Conservation (phyloP, 2,113 vertebrate species). For the Bostrychus sinensis region DNA sequence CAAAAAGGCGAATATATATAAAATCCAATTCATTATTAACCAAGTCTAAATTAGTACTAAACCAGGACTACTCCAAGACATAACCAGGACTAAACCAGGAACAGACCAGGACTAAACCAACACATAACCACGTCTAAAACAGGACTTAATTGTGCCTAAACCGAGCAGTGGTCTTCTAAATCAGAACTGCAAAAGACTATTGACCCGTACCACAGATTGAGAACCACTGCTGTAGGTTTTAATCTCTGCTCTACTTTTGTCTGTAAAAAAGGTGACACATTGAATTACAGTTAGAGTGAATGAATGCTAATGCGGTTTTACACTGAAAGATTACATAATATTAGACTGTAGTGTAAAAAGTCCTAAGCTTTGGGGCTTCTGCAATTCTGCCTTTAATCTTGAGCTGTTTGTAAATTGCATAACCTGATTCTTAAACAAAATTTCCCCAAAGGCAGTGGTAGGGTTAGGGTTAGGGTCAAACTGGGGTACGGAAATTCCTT, state of each 20-base stretch:
- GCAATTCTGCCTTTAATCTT: constrained; percentile 56
- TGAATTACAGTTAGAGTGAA: constrained; percentile 43
- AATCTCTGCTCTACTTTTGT: too few species aligned
- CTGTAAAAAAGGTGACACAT: constrained; percentile 35
- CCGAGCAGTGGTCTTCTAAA: too few species aligned
- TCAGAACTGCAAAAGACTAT: too few species aligned
- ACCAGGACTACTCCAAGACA: background rate
- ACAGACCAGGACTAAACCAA: background rate
- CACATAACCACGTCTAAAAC: background rate
- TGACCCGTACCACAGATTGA: too few species aligned
- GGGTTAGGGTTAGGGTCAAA: too few species aligned
- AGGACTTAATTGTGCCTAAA: background rate
- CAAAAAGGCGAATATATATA: too few species aligned
- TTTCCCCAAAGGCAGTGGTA: too few species aligned
- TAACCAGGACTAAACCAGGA: background rate
- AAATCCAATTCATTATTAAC: too few species aligned
- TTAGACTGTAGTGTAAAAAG: too few species aligned
- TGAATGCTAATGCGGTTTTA: constrained; percentile 35
- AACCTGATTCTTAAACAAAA: constrained; percentile 51
- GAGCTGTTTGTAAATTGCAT: constrained; percentile 49
- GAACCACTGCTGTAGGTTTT: too few species aligned
- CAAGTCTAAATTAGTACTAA: background rate
- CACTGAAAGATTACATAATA: constrained; percentile 52
- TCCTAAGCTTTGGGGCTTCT: constrained; percentile 49
- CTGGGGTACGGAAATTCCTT: too few species aligned